phyloP scores from a whole-genome alignment of 2,113 vertebrate genomes.

The Phycodurus eques region DNA sequence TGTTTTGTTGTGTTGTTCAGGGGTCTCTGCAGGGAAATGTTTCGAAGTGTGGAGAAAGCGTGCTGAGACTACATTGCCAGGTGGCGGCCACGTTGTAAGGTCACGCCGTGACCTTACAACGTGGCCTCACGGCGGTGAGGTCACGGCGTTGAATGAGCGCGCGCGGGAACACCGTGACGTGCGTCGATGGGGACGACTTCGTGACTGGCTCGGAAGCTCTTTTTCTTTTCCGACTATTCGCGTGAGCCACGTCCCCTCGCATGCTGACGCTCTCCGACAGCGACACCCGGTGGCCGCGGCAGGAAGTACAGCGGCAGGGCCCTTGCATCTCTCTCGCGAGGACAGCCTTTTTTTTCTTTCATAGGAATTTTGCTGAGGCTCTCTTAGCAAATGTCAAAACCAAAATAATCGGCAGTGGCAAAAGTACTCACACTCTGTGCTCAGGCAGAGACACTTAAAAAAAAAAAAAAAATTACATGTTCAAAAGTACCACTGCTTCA shows the following conservation, averaged over 20 bases:
- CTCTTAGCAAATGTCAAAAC: too few species aligned
- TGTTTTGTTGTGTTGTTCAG: too few species aligned
- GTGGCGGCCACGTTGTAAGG: constrained; percentile 39
- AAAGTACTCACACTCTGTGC: too few species aligned
- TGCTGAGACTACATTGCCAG: constrained; percentile 35
- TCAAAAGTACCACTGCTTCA: too few species aligned
- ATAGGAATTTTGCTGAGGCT: neutral
- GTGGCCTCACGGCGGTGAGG: too few species aligned
- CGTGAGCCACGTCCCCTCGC: neutral
- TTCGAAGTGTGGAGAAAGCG: constrained; percentile 17
- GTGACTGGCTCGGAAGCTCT: neutral
- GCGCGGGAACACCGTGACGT: neutral
- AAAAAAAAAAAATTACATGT: too few species aligned
- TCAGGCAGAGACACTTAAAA: too few species aligned
- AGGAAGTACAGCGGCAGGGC: constrained; percentile 11
- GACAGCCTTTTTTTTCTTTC: neutral
- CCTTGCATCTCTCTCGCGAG: neutral
- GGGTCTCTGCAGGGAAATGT: neutral
- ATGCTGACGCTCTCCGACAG: constrained; percentile 35
- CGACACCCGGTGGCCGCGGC: constrained; percentile 39
- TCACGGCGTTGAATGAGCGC: neutral
- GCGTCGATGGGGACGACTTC: neutral
- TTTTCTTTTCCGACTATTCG: neutral
- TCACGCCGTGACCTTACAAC: too few species aligned
- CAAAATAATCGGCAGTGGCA: too few species aligned